A percentile compares a stretch with the other conserved stretches of the same genome.
These are phyloP conservation scores for Pachymerium ferrugineum DNA, from an alignment of 2,888 invertebrate genomes.

Conservation along the genomic window DNA sequence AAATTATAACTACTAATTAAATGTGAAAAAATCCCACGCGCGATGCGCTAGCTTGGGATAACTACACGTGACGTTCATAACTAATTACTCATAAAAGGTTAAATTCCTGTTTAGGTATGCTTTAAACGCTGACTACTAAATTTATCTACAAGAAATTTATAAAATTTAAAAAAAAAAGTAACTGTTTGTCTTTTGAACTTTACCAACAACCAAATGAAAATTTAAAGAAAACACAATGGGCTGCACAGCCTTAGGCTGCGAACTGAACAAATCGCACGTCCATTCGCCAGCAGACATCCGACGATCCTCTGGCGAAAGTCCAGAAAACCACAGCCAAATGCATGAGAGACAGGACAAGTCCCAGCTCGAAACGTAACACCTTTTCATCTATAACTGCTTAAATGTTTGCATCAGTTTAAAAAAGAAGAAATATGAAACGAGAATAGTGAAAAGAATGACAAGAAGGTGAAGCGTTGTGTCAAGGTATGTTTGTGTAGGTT, in stretches of 20 bases:
- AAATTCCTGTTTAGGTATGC: no score
- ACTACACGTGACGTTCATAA: no score
- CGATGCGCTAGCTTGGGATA: no score
- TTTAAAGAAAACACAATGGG: not conserved
- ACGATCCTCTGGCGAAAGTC: slow-evolving; percentile 23
- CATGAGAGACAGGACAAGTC: not conserved
- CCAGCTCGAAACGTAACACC: not conserved
- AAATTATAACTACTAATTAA: no score
- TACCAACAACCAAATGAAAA: not conserved
- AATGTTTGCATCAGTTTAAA: not conserved
- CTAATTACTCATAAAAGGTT: no score
- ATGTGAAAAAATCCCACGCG: no score
- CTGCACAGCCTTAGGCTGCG: slow-evolving; percentile 9
- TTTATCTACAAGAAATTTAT: no score
- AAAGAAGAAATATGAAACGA: not conserved
- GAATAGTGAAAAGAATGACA: not conserved
- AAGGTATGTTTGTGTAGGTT: not conserved
- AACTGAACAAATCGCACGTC: slow-evolving; percentile 22
- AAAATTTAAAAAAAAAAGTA: not conserved
- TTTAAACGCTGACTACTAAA: no score
- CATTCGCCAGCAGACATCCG: slow-evolving; percentile 22
- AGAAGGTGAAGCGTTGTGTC: not conserved
- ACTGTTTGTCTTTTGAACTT: not conserved
- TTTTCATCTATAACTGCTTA: not conserved
- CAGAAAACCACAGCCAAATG: slow-evolving; percentile 11